Evolutionary conservation across 2,888 invertebrate genomes (phyloP).

Genomic region (Ectropis crepuscularia): DNA sequence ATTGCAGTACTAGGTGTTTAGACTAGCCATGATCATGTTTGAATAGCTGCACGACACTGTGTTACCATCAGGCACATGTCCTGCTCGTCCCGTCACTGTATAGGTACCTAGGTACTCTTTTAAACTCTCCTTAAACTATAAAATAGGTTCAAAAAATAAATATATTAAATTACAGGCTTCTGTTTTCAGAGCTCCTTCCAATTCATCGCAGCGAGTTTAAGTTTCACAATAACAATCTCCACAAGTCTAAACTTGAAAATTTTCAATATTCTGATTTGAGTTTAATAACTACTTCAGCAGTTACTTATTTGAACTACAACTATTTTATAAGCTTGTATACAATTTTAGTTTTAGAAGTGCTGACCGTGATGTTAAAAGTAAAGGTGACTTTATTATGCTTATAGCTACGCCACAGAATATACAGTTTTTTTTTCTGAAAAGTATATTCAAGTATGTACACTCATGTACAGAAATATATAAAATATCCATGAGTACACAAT

Average conservation of each 20-base stretch:
- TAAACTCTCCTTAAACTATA: no score
- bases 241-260: conserved; percentile 48
- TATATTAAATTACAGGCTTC: not conserved
- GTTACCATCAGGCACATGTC: no score
- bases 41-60: no score
- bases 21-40: no score
- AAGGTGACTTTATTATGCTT: not conserved
- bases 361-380: conserved; percentile 3
- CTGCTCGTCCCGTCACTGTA: no score
- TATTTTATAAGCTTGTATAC: conserved; percentile 15
- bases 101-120: no score
- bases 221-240: conserved; percentile 50
- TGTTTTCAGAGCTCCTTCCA: conserved; percentile 32
- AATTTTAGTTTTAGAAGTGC: conserved; percentile 14
- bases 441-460: no score
- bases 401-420: not conserved
- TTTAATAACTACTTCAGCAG: conserved; percentile 37
- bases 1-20: no score
- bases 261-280: conserved; percentile 46
- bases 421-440: no score
- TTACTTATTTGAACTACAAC: not conserved
- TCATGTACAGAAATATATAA: no score
- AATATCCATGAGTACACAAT: no score
- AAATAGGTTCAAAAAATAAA: not conserved
- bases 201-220: conserved; percentile 45